Evolutionary conservation across 2,797 vertebrate genomes (phyloP), one percentile per base, ranked within the genome.

Genomic region (Typhlichthys subterraneus): DNA sequence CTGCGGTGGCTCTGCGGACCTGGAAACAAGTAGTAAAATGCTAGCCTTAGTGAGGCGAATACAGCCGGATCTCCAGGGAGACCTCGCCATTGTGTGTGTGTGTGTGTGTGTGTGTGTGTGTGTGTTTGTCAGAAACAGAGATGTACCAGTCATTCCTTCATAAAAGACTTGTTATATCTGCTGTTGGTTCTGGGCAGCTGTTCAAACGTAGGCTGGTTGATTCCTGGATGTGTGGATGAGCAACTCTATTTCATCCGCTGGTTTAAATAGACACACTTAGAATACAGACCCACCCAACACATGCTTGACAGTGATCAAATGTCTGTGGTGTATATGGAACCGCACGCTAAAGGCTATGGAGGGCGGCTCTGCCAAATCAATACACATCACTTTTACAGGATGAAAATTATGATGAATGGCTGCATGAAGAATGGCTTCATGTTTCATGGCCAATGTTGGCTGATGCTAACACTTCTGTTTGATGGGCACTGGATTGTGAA

Each of bases 221-320:
- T 83, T 86, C 82, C 82, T 82, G 82, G 58, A 2, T 76, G 85
- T 83, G 85, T 86, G 86, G 85, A 85, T 42, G 87, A 81, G 77
- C 75, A 73, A 80, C 80, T 87, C 82, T 74, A 83, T 82, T 79
- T 83, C 83, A 84, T 85, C 80, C 78, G 79, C 70, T 76, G 66
- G 81, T 84, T 71, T 88, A 65, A 84, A 83, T 69, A 81, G 83
- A 82, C 78, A 74, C 73, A 80, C 79, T 88, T 83, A 79, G 75
- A 76, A 65, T 77, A 79, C 72, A 70, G 82, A 65, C 67, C 59
- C 66, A 53, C 75, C 69, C 71, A 83, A 84, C 84, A 81, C 80
- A 82, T 85, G 84, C 78, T 84, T 85, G 84, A 87, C 87, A 87
- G 69, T 84, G 80, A 90, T 87, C 84, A 86, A 88, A 89, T 86